phyloP scores from a whole-genome alignment of 2,113 vertebrate genomes.

The Grallaria varia region DNA sequence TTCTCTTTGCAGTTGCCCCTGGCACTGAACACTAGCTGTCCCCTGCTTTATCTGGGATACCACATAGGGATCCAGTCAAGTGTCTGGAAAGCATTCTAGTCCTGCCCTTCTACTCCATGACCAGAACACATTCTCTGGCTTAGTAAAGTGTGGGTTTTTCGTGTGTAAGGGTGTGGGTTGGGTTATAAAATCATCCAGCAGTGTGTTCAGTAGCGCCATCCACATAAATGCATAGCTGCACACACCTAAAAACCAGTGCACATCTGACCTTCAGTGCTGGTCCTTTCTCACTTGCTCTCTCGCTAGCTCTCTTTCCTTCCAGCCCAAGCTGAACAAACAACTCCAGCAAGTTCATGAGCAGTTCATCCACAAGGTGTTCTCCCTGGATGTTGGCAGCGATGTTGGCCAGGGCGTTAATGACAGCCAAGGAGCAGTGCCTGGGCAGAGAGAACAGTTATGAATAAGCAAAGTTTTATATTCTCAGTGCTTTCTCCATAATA shows the following conservation, averaged over 20 bases:
- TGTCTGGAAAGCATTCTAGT: not conserved
- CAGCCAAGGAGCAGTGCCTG: conserved; percentile 95
- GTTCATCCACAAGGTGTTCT: conserved; percentile 90
- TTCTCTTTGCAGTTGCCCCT: not conserved
- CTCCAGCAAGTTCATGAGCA: conserved; percentile 94
- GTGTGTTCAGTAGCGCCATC: not conserved
- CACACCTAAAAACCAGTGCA: not conserved
- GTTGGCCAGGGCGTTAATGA: conserved; percentile 95
- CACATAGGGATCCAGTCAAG: too few species aligned
- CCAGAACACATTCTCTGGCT: not conserved
- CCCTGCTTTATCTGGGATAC: not conserved
- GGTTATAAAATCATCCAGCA: not conserved
- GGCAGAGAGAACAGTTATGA: not conserved
- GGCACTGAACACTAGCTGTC: not conserved
- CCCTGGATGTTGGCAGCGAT: conserved; percentile 95
- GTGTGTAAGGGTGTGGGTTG: not conserved
- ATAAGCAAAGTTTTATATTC: not conserved
- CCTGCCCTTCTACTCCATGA: not conserved
- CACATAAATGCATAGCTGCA: not conserved
- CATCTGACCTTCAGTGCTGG: conserved; percentile 87
- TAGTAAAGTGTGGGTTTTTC: accelerated
- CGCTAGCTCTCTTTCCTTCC: conserved; percentile 93
- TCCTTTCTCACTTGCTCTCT: conserved; percentile 94
- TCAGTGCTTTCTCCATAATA: not conserved
- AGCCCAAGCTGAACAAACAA: conserved; percentile 96